Base-by-base conservation (phyloP, 1,140 invertebrate genomes). In the Proales similis region DNA sequence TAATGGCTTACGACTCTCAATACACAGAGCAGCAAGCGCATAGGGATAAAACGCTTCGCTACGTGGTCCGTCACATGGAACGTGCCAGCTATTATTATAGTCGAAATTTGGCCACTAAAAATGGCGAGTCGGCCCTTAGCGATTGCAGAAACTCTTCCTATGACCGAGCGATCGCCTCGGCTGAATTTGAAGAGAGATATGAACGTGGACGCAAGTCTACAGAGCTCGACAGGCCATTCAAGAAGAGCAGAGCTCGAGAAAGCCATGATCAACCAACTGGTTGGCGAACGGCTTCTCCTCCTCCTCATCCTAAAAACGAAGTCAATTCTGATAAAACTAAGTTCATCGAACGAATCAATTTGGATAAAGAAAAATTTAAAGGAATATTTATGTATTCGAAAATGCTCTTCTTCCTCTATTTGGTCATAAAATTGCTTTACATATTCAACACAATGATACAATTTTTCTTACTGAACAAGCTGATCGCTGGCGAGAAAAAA, bases 31-130 rank as follows among this genome's bases (percentile, higher is more conserved):
- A 53, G 38, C 48, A 53, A 53, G 33, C 27, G 6, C 33, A 53
- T 24, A 53, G 72, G 24, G 67, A 70, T 27, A 69, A 70, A 64
- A 70, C 69, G 46, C 70, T 76, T 12, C 70, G 72, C 49, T 73
- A 74, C 57, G 66, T 76, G 6, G 72, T 74, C 42, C 68, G 69
- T 20, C 72, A 75, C 65, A 69, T 75, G 45, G 74, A 75, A 64
- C 66, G 74, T 39, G 42, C 48, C 3, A 53, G 42, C 27, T 32
- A 53, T 39, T 53, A 53, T 14, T 53, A 53, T 38, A 53, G 14
- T 7, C 38, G 42, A 36, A 36, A 11, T 17, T 2, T 4, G 22
- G 20, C 14, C 9, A 36, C 38, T 17, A 42, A 42, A 20, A 22
- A 53, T 53, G 38, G 14, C 33, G 42, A 36, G n/a, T 9, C 7